Percentiles rank a stretch among this genome's conserved stretches.
phyloP scores from a whole-genome alignment of 2,113 vertebrate species.

The Monarcha castaneiventris region DNA sequence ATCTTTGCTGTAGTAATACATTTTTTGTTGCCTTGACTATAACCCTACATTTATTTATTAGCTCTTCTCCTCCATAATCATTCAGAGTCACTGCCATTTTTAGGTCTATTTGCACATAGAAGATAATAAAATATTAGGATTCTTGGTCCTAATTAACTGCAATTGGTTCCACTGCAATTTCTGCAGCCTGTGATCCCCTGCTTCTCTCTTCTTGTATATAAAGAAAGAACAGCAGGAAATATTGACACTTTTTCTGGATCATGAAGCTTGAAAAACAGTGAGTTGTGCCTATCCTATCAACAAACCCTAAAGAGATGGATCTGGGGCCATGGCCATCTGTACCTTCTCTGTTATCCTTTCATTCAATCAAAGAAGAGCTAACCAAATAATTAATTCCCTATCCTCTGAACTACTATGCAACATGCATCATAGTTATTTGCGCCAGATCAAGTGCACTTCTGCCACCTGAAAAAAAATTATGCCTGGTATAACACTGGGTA shows the following conservation, averaged over 20 bases:
- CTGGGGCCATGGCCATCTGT: background rate
- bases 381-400: background rate
- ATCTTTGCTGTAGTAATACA: background rate
- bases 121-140: background rate
- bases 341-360: background rate
- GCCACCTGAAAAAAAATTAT: background rate
- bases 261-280: background rate
- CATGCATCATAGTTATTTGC: background rate
- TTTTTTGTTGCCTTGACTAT: background rate
- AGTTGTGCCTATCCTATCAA: background rate
- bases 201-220: background rate
- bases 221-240: background rate
- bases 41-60: background rate
- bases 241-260: background rate
- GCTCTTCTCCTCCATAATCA: background rate
- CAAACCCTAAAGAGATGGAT: background rate
- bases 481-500: accelerated
- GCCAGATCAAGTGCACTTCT: background rate
- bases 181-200: background rate
- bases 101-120: background rate
- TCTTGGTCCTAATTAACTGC: background rate
- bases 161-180: background rate
- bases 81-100: background rate
- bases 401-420: background rate
- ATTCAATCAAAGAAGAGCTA: background rate